A percentile compares a stretch with the other conserved stretches of the same genome.
Evolutionary conservation across 2,888 invertebrate genomes (phyloP).

Genomic region (Chironomus tentans): DNA sequence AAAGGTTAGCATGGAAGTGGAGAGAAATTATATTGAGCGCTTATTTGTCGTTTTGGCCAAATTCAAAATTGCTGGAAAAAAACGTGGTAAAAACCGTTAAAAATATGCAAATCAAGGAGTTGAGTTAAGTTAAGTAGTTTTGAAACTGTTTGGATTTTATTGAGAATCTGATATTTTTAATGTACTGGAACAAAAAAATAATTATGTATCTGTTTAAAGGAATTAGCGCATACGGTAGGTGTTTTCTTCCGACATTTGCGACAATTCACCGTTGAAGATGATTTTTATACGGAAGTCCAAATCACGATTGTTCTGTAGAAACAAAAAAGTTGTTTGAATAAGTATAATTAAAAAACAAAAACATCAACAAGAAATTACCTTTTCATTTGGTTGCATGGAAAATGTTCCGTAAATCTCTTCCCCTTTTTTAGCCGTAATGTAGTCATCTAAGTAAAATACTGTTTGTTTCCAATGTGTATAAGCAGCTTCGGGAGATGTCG

Average conservation of each 20-base stretch:
- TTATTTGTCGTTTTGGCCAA: too few relatives aligned
- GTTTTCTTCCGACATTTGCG: conserved; percentile 75
- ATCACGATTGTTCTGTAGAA: conserved; percentile 73
- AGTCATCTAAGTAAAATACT: conserved; percentile 96
- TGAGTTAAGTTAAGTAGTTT: too few relatives aligned
- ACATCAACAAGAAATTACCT: conserved; percentile 40
- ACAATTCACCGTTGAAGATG: conserved; percentile 83
- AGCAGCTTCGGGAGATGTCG: conserved; percentile 93
- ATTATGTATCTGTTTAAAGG: too few relatives aligned
- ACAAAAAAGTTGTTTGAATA: too few relatives aligned
- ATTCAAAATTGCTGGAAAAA: too few relatives aligned
- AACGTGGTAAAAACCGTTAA: too few relatives aligned
- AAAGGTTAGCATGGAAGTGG: too few relatives aligned
- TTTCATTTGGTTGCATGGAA: conserved; percentile 88
- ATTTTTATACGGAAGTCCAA: conserved; percentile 91
- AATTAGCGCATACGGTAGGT: conserved; percentile 82
- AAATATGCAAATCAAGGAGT: too few relatives aligned
- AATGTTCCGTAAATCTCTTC: conserved; percentile 91
- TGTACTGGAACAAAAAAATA: too few relatives aligned
- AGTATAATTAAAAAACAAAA: background rate
- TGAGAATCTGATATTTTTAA: too few relatives aligned
- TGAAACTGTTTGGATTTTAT: too few relatives aligned
- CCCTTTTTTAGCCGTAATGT: conserved; percentile 88
- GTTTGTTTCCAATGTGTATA: conserved; percentile 98
- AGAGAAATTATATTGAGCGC: too few relatives aligned